Evolutionary conservation across 2,888 invertebrate species (phyloP), one percentile per base, ranked within the genome.

Genomic region (Lumbricus terrestris): DNA sequence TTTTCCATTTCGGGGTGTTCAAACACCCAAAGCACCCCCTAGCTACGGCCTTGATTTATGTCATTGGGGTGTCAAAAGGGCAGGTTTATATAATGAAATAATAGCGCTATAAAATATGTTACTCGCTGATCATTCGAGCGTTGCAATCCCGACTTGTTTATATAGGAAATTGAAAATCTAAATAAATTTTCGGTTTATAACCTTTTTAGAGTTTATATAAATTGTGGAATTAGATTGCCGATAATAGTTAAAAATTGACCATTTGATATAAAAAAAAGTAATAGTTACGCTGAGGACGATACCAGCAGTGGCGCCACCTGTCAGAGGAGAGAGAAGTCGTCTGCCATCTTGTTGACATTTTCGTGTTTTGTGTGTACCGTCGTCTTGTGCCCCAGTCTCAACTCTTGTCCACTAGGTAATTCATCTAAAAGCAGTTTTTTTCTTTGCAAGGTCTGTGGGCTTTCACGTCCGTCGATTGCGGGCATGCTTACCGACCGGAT

Each of bases 281-380:
- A n/a, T 69, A 69, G 69, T 69, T 69, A n/a, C 69, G 29, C n/a
- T n/a, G n/a, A 69, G 69, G 69, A 69, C 69, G 69, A 69, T 69
- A 69, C 69, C 1, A 69, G n/a, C n/a, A 85, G 85, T 35, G 85
- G 85, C 85, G 85, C 85, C 85, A 85, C 37, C 85, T 35, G 85
- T 34, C 85, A 37, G 85, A 35, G 85, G 85, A 37, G 85, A 85
- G 85, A 85, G 85, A 85, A 85, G 85, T 85, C 85, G 85, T 85
- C 85, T 85, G 85, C 85, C 85, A 85, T 85, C 85, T 85, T 85
- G 85, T 85, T 85, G 85, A 85, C 85, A 85, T 85, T 85, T 85
- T 85, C 85, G 85, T 85, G 85, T 85, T 85, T 85, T 85, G 85
- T 85, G 85, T 85, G 35, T 85, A 38, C 89, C 42, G 89, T 89